phyloP scores from a whole-genome alignment of 2,888 invertebrate species.

The Matsumyia berberina region DNA sequence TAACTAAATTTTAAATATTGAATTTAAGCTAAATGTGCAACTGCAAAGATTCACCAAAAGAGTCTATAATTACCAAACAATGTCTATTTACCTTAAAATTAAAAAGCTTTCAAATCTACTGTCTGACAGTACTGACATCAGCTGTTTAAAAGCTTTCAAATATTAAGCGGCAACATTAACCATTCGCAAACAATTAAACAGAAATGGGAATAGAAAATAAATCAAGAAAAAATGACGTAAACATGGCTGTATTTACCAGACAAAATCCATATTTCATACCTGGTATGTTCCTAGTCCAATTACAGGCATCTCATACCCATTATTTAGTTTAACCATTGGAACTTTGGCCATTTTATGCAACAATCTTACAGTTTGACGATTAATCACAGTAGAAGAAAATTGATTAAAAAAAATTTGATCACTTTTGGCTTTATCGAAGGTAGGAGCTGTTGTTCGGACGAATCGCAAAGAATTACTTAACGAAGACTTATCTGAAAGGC shows the following conservation, averaged over 20 bases:
- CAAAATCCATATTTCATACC: constrained; percentile 85
- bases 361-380: constrained; percentile 1
- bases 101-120: constrained; percentile 14
- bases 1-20: no score
- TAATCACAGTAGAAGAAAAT: constrained; percentile 7
- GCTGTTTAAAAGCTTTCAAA: constrained; percentile 12
- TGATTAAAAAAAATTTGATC: background rate
- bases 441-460: background rate
- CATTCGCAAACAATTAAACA: background rate
- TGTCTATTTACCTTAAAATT: constrained; percentile 15
- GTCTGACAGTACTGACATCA: background rate
- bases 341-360: constrained; percentile 83
- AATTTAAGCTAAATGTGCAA: no score
- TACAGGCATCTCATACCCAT: constrained; percentile 86
- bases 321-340: constrained; percentile 85
- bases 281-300: constrained; percentile 90
- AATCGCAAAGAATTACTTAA: constrained; percentile 6
- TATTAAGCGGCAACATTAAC: background rate
- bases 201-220: background rate
- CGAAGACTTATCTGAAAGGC: constrained; percentile 71
- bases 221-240: no score
- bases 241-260: no score
- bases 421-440: background rate
- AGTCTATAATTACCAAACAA: no score
- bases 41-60: no score